A percentile compares a stretch with the other conserved stretches of the same genome.
Evolutionary conservation across 2,113 vertebrate genomes (phyloP).

Genomic region (Cisticola juncidis): DNA sequence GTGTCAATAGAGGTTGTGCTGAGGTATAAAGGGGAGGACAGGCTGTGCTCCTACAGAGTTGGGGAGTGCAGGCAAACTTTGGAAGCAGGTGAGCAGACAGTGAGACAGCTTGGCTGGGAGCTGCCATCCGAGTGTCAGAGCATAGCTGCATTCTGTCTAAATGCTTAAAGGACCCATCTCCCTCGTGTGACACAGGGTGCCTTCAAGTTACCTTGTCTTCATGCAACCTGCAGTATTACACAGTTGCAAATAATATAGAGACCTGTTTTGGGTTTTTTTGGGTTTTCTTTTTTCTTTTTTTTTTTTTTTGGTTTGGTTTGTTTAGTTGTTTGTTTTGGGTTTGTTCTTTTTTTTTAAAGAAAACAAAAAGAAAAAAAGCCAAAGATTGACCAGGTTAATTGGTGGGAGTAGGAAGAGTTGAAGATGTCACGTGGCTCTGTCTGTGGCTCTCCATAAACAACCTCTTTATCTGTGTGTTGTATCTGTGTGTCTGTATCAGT

Average conservation of each 20-base stretch:
- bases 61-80: neutral
- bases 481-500: neutral
- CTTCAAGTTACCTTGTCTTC: conserved; percentile 63
- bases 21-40: neutral
- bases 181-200: conserved; percentile 61
- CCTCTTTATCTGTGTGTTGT: conserved; percentile 25
- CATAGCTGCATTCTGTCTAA: neutral
- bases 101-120: neutral
- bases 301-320: neutral
- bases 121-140: neutral
- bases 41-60: neutral
- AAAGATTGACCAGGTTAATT: conserved; percentile 66
- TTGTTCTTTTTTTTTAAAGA: neutral
- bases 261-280: neutral
- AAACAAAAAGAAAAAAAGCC: conserved; percentile 56
- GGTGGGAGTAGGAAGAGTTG: conserved; percentile 9
- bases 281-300: neutral
- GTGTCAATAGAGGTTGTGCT: neutral
- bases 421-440: conserved; percentile 18
- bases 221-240: conserved; percentile 61
- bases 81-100: conserved; percentile 23
- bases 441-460: conserved; percentile 45
- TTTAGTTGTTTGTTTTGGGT: neutral
- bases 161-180: conserved; percentile 21
- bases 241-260: neutral